Evolutionary conservation across 92 coral and sea anemone species (phyloP), one percentile per base, ranked within the genome.

Genomic region (Montipora capitata): DNA sequence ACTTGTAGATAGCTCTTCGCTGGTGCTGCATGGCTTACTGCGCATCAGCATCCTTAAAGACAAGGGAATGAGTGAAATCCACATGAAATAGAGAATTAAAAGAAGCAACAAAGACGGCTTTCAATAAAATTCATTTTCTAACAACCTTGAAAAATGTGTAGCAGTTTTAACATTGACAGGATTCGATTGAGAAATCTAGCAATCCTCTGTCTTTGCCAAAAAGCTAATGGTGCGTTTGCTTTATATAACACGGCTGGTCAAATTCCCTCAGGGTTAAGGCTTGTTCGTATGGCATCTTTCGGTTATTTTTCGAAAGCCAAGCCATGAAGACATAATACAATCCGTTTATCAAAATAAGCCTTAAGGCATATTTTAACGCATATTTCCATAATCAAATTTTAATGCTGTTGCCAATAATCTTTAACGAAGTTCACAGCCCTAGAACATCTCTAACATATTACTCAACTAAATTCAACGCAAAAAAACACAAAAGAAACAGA

Each of bases 361-460:
- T 49, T 81, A 63, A 81, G 57, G 54, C 52, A 17, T 42, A 81
- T 81, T 81, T 45, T 67, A 81, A 64, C 52, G 40, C 9, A 38
- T 67, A 56, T 81, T 59, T 38, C 66, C 67, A 64, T 67, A 68
- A 80, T 80, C 76, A 80, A 72, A 72, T 48, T 63, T 61, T 13
- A 13, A 1, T 8, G 15, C 35, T 27, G 35, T 80, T 57, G 14
- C 5, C 35, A 38, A 14, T 49, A 52, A 49, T n/a, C 51, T 38
- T 38, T 68, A 12, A 14, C 10, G 10, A 68, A 14, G 39, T 40
- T 40, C 5, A 7, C 38, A 39, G 40, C 41, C 77, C 0, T 48
- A 51, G 54, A 42, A 68, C 76, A 40, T 67, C 85, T 65, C 68
- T 10, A 35, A 45, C 77, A 72, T 72, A 68, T 67, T 48, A 62